Percentiles rank a stretch among this genome's conserved stretches.
phyloP scores from a whole-genome alignment of 2,797 vertebrate species.

The Onychomys arenicola region DNA sequence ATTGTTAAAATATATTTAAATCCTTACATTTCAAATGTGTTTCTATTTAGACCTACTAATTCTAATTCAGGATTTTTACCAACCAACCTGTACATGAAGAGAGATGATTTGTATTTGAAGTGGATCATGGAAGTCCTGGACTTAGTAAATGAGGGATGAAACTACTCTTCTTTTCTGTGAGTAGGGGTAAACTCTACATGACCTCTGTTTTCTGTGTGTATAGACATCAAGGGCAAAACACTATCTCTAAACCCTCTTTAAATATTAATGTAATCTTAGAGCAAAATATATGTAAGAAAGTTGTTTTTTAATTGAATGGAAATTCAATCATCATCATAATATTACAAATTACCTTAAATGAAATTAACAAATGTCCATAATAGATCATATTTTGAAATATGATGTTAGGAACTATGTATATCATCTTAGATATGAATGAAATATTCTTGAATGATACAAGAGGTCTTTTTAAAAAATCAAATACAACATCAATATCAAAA shows the following conservation, averaged over 20 bases:
- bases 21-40: slow-evolving; percentile 10
- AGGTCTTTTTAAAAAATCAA: neutral
- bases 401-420: neutral
- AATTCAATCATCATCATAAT: neutral
- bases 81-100: neutral
- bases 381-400: neutral
- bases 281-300: too few relatives aligned
- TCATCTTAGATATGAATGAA: neutral
- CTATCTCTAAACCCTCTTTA: neutral
- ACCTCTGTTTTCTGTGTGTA: neutral
- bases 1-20: slow-evolving; percentile 1
- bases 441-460: neutral
- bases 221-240: neutral
- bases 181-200: neutral
- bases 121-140: neutral
- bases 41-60: slow-evolving; percentile 12
- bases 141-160: neutral
- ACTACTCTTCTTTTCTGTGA: neutral
- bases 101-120: neutral
- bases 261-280: neutral
- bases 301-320: neutral
- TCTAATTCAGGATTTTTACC: neutral
- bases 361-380: neutral
- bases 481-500: neutral
- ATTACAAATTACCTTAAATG: neutral